phyloP scores from a whole-genome alignment of 2,888 invertebrate species.

The Parnassius apollo region DNA sequence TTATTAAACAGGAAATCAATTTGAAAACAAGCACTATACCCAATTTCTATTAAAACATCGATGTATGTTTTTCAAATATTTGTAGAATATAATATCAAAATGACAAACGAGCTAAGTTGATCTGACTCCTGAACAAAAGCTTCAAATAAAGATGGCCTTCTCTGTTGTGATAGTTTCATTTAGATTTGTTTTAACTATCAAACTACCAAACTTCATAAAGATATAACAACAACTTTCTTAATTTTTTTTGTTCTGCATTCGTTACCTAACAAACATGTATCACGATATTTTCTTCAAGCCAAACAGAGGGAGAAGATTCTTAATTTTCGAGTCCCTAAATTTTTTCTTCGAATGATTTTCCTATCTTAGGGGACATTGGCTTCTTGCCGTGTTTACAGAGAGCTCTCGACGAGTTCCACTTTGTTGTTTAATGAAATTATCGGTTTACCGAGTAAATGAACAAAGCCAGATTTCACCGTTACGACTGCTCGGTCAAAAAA shows the following conservation, averaged over 20 bases:
- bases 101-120: too few relatives aligned
- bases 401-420: conserved; percentile 71
- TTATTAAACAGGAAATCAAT: too few relatives aligned
- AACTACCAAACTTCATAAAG: too few relatives aligned
- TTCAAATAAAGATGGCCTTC: too few relatives aligned
- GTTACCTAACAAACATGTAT: conserved; percentile 13
- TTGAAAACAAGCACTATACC: too few relatives aligned
- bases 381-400: conserved; percentile 78
- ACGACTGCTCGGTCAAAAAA: conserved; percentile 70
- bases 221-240: not conserved
- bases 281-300: conserved; percentile 35
- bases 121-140: too few relatives aligned
- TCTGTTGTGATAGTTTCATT: too few relatives aligned
- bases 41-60: too few relatives aligned
- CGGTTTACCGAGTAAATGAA: conserved; percentile 81
- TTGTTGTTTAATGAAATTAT: conserved; percentile 82
- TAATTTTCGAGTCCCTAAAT: conserved; percentile 62
- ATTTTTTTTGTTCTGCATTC: not conserved
- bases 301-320: conserved; percentile 39
- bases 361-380: conserved; percentile 78
- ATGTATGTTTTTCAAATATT: too few relatives aligned
- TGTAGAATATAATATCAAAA: too few relatives aligned
- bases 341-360: conserved; percentile 77
- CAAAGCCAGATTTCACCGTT: conserved; percentile 77
- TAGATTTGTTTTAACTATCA: too few relatives aligned